These are phyloP conservation scores for Mizuhopecten yessoensis DNA, from an alignment of 1,140 invertebrate genomes.

Conservation along the genomic window DNA sequence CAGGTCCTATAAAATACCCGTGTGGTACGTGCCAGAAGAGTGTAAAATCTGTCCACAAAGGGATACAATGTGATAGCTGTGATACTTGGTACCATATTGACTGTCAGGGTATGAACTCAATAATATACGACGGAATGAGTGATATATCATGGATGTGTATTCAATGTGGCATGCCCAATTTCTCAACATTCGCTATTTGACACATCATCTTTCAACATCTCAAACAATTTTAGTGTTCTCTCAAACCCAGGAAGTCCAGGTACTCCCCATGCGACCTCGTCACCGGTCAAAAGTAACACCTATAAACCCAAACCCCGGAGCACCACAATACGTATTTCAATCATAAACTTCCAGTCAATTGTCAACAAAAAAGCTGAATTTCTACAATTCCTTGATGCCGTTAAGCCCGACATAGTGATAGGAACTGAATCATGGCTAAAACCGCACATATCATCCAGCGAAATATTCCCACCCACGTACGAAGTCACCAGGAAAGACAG, in stretches of 20 bases:
- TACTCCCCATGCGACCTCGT: background rate
- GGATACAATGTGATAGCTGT: conserved; percentile 18
- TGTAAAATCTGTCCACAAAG: conserved; percentile 45
- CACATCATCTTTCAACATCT: background rate
- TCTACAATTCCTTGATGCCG: background rate
- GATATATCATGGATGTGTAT: conserved; percentile 43
- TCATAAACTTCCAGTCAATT: conserved; percentile 35
- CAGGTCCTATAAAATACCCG: conserved; percentile 16
- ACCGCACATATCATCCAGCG: background rate
- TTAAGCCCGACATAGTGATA: conserved; percentile 42
- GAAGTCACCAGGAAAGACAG: background rate
- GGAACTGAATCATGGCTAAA: conserved; percentile 42
- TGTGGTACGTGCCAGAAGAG: conserved; percentile 41
- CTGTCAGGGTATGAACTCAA: conserved; percentile 41
- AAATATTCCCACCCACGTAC: background rate
- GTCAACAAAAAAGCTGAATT: conserved; percentile 41
- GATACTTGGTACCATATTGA: conserved; percentile 47
- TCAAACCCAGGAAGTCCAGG: background rate
- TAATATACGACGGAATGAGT: background rate
- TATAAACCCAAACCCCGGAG: too few relatives aligned
- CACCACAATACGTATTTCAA: background rate
- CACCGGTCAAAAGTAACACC: background rate
- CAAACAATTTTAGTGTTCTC: background rate
- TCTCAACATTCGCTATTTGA: conserved; percentile 41
- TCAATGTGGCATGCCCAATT: too few relatives aligned